Percentiles rank a stretch among this genome's conserved stretches.
Conservation (phyloP, 2,888 invertebrate genomes). For the Drosophila mettleri region DNA sequence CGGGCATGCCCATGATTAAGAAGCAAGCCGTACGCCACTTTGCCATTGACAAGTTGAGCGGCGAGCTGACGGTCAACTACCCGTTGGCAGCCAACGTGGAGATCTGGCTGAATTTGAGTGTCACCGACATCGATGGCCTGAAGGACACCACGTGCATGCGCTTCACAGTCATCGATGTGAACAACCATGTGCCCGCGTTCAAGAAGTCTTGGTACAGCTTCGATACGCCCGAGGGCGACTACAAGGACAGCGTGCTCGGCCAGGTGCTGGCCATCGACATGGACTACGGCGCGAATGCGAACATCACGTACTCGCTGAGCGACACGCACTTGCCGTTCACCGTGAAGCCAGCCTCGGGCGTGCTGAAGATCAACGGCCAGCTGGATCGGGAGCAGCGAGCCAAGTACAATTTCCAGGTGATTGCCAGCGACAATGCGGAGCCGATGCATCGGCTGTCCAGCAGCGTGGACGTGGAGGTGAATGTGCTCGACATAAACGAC, state of each 20-base stretch:
- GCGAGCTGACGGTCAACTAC: slow-evolving; percentile 90
- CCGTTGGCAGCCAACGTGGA: slow-evolving; percentile 91
- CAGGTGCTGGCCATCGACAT: slow-evolving; percentile 91
- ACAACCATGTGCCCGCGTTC: slow-evolving; percentile 93
- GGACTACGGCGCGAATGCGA: slow-evolving; percentile 92
- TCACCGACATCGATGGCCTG: slow-evolving; percentile 91
- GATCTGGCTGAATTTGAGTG: slow-evolving; percentile 90
- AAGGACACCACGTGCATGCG: slow-evolving; percentile 89
- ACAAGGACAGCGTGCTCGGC: slow-evolving; percentile 90
- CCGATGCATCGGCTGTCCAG: slow-evolving; percentile 87
- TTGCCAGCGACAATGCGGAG: slow-evolving; percentile 90
- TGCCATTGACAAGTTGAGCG: slow-evolving; percentile 90
- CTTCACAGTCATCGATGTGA: slow-evolving; percentile 91
- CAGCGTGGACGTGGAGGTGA: slow-evolving; percentile 92
- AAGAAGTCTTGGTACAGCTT: slow-evolving; percentile 93
- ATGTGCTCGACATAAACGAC: slow-evolving; percentile 93
- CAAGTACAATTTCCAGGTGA: slow-evolving; percentile 89
- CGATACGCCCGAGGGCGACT: slow-evolving; percentile 92
- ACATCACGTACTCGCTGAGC: slow-evolving; percentile 90
- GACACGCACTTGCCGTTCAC: slow-evolving; percentile 88
- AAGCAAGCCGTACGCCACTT: slow-evolving; percentile 86
- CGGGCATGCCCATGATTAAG: slow-evolving; percentile 61
- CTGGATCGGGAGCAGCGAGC: slow-evolving; percentile 91
- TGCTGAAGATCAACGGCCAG: slow-evolving; percentile 90
- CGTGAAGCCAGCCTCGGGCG: slow-evolving; percentile 89